A percentile compares a stretch with the other conserved stretches of the same genome.
These are phyloP conservation scores for Dynastes hyllus DNA, from an alignment of 2,888 invertebrate species.

Conservation along the genomic window DNA sequence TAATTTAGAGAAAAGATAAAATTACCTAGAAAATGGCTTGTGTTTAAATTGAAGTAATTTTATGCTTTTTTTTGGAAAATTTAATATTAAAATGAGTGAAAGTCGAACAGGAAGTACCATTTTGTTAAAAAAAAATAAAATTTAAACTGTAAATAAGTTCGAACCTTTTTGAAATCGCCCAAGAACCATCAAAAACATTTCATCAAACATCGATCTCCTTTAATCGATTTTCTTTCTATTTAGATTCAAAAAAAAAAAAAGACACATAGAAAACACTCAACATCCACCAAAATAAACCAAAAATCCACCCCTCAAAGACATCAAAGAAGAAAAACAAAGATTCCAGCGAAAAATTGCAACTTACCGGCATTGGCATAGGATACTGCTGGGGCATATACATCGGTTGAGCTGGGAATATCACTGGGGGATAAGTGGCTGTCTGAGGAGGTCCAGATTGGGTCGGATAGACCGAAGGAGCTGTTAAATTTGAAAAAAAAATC, in stretches of 20 bases:
- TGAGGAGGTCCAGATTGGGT: constrained; percentile 68
- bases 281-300: background rate
- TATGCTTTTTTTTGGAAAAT: too few relatives aligned
- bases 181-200: too few relatives aligned
- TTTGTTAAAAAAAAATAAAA: too few relatives aligned
- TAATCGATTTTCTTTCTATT: too few relatives aligned
- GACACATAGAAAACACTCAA: background rate
- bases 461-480: constrained; percentile 68
- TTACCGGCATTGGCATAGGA: constrained; percentile 71
- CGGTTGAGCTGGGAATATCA: constrained; percentile 70
- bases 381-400: constrained; percentile 72
- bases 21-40: too few relatives aligned
- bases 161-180: too few relatives aligned
- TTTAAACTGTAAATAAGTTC: too few relatives aligned
- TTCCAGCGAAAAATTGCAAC: constrained; percentile 50
- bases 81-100: too few relatives aligned
- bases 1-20: too few relatives aligned
- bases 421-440: constrained; percentile 67
- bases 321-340: constrained; percentile 9
- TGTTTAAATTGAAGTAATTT: too few relatives aligned
- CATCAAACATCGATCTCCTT: too few relatives aligned
- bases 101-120: too few relatives aligned
- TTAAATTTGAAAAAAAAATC: background rate
- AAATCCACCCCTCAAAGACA: background rate
- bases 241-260: background rate